Evolutionary conservation across 1,140 invertebrate genomes (phyloP).

Genomic region (Bombus terrestris): DNA sequence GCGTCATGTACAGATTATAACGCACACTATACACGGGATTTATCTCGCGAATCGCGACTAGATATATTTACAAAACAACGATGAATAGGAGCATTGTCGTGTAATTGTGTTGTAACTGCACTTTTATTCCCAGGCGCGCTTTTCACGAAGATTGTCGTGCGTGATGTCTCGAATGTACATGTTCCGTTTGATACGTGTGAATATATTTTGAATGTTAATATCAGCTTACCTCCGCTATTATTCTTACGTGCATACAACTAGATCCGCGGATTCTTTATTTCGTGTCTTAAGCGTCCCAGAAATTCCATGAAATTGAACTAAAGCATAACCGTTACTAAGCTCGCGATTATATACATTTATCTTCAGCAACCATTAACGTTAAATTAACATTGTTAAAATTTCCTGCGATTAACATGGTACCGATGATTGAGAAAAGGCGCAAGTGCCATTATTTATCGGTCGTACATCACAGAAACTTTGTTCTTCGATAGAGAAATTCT

Average conservation of each 20-base stretch:
- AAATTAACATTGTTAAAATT: background rate
- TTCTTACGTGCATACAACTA: background rate
- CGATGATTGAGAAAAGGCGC: too few relatives aligned
- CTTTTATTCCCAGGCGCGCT: background rate
- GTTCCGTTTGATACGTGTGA: background rate
- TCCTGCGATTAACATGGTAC: background rate
- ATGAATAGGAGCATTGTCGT: slow-evolving; percentile 4
- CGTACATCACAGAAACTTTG: background rate
- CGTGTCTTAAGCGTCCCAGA: too few relatives aligned
- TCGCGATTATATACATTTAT: background rate
- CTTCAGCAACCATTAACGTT: background rate
- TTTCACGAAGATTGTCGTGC: background rate
- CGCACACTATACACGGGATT: background rate
- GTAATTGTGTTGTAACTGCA: background rate
- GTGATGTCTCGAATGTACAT: background rate
- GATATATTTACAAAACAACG: slow-evolving; percentile 1
- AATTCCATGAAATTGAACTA: background rate
- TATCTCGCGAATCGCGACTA: background rate
- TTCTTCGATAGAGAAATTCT: background rate
- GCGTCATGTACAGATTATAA: background rate
- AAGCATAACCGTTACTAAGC: background rate
- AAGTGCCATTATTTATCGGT: too few relatives aligned
- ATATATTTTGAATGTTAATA: background rate
- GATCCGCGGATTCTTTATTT: background rate
- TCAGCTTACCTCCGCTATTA: background rate